Percentiles rank a stretch among this genome's conserved stretches.
Evolutionary conservation across 2,888 invertebrate species (phyloP).

Genomic region (Lypha dubia): DNA sequence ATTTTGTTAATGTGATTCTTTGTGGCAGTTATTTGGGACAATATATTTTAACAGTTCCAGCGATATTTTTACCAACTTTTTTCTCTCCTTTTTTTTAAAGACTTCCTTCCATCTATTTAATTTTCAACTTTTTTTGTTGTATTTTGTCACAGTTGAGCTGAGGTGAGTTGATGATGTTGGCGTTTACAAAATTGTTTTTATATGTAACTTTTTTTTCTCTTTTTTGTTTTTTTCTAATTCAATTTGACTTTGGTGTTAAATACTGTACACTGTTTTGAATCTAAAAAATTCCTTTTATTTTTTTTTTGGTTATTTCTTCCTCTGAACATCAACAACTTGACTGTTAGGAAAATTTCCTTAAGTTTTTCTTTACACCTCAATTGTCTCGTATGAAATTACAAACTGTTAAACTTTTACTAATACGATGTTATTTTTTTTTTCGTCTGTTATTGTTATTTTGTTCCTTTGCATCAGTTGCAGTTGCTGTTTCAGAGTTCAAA

Average conservation of each 20-base stretch:
- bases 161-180: constrained; percentile 66
- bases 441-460: constrained; percentile 4
- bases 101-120: constrained; percentile 39
- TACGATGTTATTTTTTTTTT: constrained; percentile 66
- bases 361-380: constrained; percentile 68
- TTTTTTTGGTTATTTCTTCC: neutral
- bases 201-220: constrained; percentile 9
- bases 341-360: constrained; percentile 38
- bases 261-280: constrained; percentile 18
- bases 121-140: constrained; percentile 22
- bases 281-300: constrained; percentile 44
- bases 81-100: neutral
- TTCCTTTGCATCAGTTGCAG: constrained; percentile 31
- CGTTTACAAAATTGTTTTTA: constrained; percentile 56
- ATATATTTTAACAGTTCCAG: constrained; percentile 59
- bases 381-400: constrained; percentile 70
- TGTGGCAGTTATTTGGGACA: constrained; percentile 68
- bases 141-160: constrained; percentile 52
- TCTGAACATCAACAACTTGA: constrained; percentile 35
- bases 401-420: constrained; percentile 79
- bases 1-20: constrained; percentile 69
- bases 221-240: constrained; percentile 10
- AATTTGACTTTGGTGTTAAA: constrained; percentile 62
- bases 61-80: neutral
- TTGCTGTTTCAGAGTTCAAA: constrained; percentile 63